Evolutionary conservation across 2,888 invertebrate species (phyloP), one percentile per base, ranked within the genome.

Genomic region (Caradrina kadenii): DNA sequence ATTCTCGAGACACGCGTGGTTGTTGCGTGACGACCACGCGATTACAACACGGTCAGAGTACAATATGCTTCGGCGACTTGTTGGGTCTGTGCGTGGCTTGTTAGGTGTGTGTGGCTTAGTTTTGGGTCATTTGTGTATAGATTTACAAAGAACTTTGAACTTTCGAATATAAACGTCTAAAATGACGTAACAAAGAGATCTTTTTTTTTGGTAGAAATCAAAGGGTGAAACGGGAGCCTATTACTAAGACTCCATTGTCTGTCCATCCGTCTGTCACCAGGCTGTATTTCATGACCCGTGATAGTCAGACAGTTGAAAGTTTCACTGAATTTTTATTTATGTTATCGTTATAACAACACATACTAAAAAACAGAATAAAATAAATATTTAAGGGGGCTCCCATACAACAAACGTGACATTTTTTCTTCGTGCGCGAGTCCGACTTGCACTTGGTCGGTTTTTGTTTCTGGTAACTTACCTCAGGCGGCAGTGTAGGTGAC

Each of bases 401-500:
- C 5, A 31, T 31, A 31, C 31, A 31, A 31, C 6, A 31, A 31
- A 31, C 31, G 7, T 31, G 31, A 6, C 7, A 6, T 31, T 31
- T 31, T 1, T 7, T 4, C 31, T 31, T 31, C 31, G 7, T 3
- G 26, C 7, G 31, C 31, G 31, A 31, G 31, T 31, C 31, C 4
- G 31, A 31, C 31, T 2, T 4, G 31, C 31, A 31, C 31, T 31
- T 31, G 4, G 31, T 7, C 0, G 31, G 4, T 31, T 31, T n/a
- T n/a, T n/a, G n/a, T 31, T 35, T 35, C 10, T 35, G 8, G 10
- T 35, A 45, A 42, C 83, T 80, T 49, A 97, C 97, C 95, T 97
- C 97, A 42, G 97, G 96, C 0, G 97, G 97, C 39, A 96, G 90
- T 0, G 97, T 97, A n/a, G 96, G 97, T 0, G 97, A 97, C 58